phyloP scores from a whole-genome alignment of 2,113 vertebrate species.

The Xiphorhynchus elegans region DNA sequence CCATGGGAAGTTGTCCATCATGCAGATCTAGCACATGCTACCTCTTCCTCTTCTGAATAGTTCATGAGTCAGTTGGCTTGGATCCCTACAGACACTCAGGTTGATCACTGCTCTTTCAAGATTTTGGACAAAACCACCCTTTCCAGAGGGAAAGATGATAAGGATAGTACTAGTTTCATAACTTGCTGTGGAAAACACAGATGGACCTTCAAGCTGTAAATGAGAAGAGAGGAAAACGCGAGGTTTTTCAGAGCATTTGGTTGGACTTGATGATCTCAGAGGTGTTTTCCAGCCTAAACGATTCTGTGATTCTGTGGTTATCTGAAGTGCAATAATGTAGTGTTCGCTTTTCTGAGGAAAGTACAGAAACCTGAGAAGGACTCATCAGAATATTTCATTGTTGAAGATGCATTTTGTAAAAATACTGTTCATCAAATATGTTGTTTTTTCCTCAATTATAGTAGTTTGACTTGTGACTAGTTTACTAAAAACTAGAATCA shows the following conservation, averaged over 20 bases:
- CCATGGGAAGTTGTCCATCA: not conserved
- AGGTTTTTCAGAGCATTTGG: not conserved
- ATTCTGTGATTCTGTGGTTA: not conserved
- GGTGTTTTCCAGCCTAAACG: not conserved
- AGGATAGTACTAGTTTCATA: not conserved
- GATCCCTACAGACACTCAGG: not conserved
- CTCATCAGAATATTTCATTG: not conserved
- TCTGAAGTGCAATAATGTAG: not conserved
- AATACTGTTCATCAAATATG: not conserved
- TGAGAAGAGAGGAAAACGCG: not conserved
- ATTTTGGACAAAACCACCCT: not conserved
- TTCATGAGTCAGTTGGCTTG: not conserved
- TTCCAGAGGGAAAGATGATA: not conserved
- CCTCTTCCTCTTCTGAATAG: not conserved
- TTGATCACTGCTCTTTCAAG: not conserved
- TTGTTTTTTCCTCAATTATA: not conserved
- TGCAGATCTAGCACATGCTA: accelerated
- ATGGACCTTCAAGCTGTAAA: not conserved
- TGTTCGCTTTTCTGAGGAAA: not conserved
- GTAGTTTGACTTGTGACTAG: not conserved
- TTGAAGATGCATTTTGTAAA: not conserved
- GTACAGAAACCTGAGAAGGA: not conserved
- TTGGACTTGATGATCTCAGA: not conserved
- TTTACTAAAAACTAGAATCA: not conserved
- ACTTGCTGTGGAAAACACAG: not conserved